Evolutionary conservation across 2,797 vertebrate genomes (phyloP).

Genomic region (Rhyacichthys aspro): DNA sequence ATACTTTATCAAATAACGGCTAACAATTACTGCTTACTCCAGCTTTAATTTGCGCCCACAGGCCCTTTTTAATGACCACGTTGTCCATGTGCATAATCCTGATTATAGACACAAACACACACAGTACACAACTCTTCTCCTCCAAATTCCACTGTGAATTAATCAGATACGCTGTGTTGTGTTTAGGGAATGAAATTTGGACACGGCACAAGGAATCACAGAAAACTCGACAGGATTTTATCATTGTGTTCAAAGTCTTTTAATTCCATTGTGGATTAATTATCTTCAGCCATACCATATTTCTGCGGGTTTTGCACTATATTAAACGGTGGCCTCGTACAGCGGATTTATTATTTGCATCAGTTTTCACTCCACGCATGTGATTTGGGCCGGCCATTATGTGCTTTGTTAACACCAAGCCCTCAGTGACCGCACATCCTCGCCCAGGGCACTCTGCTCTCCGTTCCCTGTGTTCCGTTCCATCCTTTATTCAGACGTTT

Average conservation of each 20-base stretch:
- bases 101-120: conserved; percentile 20
- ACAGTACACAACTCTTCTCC: not conserved
- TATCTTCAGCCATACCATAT: conserved; percentile 5
- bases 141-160: conserved; percentile 25
- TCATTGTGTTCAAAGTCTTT: conserved; percentile 1
- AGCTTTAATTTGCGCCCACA: not conserved
- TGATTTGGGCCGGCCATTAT: conserved; percentile 22
- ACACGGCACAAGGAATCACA: conserved; percentile 10
- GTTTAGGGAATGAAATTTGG: conserved; percentile 16
- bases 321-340: not conserved
- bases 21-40: too few species aligned
- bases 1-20: too few species aligned
- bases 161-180: conserved; percentile 3
- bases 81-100: conserved; percentile 22
- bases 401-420: conserved; percentile 24
- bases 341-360: conserved; percentile 9
- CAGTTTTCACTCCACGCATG: conserved; percentile 9
- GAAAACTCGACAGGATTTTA: conserved; percentile 5
- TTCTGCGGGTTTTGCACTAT: conserved; percentile 1
- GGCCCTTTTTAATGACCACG: conserved; percentile 37
- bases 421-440: conserved; percentile 30
- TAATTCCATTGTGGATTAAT: conserved; percentile 38
- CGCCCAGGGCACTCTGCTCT: conserved; percentile 23
- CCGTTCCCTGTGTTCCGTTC: conserved; percentile 33
- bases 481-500: conserved; percentile 56